These are phyloP conservation scores for Limnephilus rhombicus DNA, from an alignment of 2,888 invertebrate species.

Conservation along the genomic window DNA sequence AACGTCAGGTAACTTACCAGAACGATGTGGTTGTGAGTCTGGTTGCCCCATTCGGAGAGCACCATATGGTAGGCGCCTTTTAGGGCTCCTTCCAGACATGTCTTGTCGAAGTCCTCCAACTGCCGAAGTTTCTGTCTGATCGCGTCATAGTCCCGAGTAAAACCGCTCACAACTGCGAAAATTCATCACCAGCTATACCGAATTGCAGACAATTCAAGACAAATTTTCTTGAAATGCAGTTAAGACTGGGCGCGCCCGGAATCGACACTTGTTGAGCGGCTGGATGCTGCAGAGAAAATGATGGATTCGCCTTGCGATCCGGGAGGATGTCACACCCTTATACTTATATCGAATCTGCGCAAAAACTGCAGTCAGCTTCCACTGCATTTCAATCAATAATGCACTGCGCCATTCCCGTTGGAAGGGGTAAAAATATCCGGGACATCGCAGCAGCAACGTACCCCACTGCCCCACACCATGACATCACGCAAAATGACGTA, in stretches of 20 bases:
- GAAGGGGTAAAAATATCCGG: background rate
- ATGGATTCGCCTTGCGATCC: background rate
- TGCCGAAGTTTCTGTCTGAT: constrained; percentile 87
- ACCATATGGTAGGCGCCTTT: constrained; percentile 88
- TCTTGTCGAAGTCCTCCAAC: constrained; percentile 91
- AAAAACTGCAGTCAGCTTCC: background rate
- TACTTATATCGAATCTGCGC: background rate
- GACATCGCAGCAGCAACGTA: background rate
- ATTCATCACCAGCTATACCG: background rate
- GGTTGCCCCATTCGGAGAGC: constrained; percentile 93
- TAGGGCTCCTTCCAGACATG: constrained; percentile 88
- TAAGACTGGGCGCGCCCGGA: background rate
- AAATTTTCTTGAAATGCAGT: background rate
- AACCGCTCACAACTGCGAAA: constrained; percentile 83
- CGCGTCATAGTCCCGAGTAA: constrained; percentile 91
- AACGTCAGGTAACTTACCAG: constrained; percentile 69
- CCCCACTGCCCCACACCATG: background rate
- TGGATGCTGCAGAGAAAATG: background rate
- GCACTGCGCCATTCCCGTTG: background rate
- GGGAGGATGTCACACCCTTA: background rate
- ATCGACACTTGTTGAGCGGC: background rate
- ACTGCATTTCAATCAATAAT: constrained; percentile 1
- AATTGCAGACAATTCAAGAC: background rate
- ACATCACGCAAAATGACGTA: background rate
- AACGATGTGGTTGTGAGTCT: constrained; percentile 87